Base-by-base conservation (phyloP, 2,888 invertebrate genomes). In the Macaria liturata region DNA sequence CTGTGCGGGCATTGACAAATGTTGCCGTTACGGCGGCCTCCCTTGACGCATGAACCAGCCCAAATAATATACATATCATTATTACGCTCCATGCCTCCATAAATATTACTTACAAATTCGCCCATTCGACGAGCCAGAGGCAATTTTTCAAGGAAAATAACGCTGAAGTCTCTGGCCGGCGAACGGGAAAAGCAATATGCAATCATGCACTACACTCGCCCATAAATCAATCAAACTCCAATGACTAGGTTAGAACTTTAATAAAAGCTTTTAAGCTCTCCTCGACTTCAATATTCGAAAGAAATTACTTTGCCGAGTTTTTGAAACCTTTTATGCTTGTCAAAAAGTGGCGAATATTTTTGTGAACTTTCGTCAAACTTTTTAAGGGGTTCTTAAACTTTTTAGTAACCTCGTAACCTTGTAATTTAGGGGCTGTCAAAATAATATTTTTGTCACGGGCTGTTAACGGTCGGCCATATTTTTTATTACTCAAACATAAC, bases 31-130 rank as follows among this genome's bases (percentile, higher is more conserved):
- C 72, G 60, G 64, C 64, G 65, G 62, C 69, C 75, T 81, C 80
- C 81, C 81, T 70, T 73, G 73, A 75, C 76, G 71, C 76, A 68
- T 71, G 70, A 68, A 74, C 75, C 71, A 62, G 74, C 82, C 85
- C 86, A 85, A 87, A 88, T 86, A 86, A 86, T 85, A 86, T 87
- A 87, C 88, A 87, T 88, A 86, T 87, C 85, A 88, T 88, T 87
- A 88, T 83, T 86, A 80, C 75, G 78, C 81, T 76, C 76, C 81
- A 74, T 79, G 81, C 79, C 76, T 82, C 75, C 84, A 85, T 88
- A 85, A 88, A 88, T 89, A 87, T 84, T 83, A 80, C 85, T 80
- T 80, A 84, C 81, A 56, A 60, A 83, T 85, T 86, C 78, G 79
- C 83, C 80, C 74, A 77, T 81, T 80, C 72, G 72, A 67, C 72